These are phyloP conservation scores for Gandaritis pyraliata DNA, from an alignment of 2,888 invertebrate genomes.

Conservation along the genomic window DNA sequence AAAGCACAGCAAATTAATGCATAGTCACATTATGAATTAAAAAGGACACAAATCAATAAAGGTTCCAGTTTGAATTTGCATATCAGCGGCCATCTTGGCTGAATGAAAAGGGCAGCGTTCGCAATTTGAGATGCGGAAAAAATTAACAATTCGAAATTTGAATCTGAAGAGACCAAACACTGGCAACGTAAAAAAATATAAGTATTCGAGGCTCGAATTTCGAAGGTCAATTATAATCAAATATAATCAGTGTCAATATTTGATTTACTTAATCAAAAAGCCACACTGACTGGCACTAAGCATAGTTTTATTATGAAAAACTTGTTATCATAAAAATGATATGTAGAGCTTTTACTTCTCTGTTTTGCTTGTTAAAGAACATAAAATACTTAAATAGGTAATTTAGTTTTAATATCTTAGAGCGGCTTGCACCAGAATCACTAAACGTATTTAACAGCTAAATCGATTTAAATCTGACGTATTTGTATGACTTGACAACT, in stretches of 20 bases:
- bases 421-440: too few species aligned
- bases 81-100: slow-evolving; percentile 43
- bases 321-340: too few species aligned
- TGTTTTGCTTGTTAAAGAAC: too few species aligned
- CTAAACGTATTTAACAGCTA: too few species aligned
- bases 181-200: slow-evolving; percentile 12
- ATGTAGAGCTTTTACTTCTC: too few species aligned
- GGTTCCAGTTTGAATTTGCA: slow-evolving; percentile 38
- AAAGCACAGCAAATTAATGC: slow-evolving; percentile 39
- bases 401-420: too few species aligned
- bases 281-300: too few species aligned
- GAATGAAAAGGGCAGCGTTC: slow-evolving; percentile 39
- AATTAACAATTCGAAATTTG: slow-evolving; percentile 43
- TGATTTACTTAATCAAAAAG: not conserved
- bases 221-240: slow-evolving; percentile 11
- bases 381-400: too few species aligned
- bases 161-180: slow-evolving; percentile 33
- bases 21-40: slow-evolving; percentile 36
- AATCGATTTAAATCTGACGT: too few species aligned
- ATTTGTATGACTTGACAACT: too few species aligned
- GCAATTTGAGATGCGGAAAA: slow-evolving; percentile 43
- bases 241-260: not conserved
- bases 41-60: slow-evolving; percentile 43
- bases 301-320: too few species aligned
- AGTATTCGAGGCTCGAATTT: slow-evolving; percentile 17